These are phyloP conservation scores for Drosophila pseudoobscura DNA, from an alignment of 1,140 invertebrate genomes.

Conservation along the genomic window DNA sequence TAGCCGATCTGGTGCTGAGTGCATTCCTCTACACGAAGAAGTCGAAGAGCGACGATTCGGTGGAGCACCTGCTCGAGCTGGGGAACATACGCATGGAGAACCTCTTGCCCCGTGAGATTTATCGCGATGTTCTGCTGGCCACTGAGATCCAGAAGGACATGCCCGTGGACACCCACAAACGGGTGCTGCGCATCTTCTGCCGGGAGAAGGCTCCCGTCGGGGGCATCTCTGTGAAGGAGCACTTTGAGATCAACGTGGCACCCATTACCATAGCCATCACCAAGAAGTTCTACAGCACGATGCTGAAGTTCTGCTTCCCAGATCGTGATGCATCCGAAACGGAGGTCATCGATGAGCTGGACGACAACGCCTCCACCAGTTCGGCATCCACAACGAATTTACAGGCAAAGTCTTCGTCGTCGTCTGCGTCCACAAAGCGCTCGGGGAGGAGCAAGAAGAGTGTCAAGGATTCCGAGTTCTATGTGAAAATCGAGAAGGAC, in stretches of 20 bases:
- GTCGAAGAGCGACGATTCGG: conserved; percentile 97
- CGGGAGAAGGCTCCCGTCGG: conserved; percentile 96
- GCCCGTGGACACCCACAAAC: conserved; percentile 92
- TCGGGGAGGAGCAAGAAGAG: conserved; percentile 84
- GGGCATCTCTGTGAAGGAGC: conserved; percentile 99
- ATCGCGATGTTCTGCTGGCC: conserved; percentile 95
- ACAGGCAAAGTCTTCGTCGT: conserved; percentile 54
- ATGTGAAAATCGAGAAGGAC: conserved; percentile 93
- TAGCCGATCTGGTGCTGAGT: conserved; percentile 96
- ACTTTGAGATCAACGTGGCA: conserved; percentile 98
- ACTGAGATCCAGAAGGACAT: conserved; percentile 94
- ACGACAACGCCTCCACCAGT: conserved; percentile 83
- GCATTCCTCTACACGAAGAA: conserved; percentile 99
- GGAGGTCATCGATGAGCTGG: conserved; percentile 86
- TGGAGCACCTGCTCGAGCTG: conserved; percentile 98
- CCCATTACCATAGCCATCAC: conserved; percentile 97
- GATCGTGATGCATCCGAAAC: conserved; percentile 95
- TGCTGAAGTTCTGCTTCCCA: conserved; percentile 99
- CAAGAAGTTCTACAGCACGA: conserved; percentile 98
- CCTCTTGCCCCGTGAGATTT: conserved; percentile 96
- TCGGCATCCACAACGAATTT: conserved; percentile 77
- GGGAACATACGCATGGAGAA: conserved; percentile 98
- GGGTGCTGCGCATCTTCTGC: conserved; percentile 94
- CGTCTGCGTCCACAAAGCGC: conserved; percentile 82
- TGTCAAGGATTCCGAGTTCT: conserved; percentile 93